phyloP scores from a whole-genome alignment of 2,888 invertebrate genomes.

The Mesochorus sp. region DNA sequence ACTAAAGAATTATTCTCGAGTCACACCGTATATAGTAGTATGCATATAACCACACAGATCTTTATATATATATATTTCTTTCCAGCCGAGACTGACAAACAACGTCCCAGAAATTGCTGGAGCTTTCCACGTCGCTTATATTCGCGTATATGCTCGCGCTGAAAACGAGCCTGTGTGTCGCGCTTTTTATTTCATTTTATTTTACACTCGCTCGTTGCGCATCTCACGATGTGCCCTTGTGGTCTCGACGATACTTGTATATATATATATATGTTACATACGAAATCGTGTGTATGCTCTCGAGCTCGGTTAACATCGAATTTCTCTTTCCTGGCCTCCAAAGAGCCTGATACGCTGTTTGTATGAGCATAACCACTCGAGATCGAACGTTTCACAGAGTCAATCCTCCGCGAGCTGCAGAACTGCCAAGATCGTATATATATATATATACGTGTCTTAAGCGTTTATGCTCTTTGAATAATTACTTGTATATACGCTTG shows the following conservation, averaged over 20 bases:
- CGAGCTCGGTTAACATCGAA: slow-evolving; percentile 45
- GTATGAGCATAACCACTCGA: slow-evolving; percentile 26
- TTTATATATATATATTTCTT: slow-evolving; percentile 1
- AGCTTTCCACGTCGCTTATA: slow-evolving; percentile 39
- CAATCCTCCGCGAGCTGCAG: background rate
- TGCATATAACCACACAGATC: slow-evolving; percentile 8
- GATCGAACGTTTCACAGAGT: slow-evolving; percentile 42
- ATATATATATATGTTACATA: background rate
- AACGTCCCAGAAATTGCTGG: slow-evolving; percentile 37
- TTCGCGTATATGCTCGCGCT: slow-evolving; percentile 26
- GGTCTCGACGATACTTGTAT: slow-evolving; percentile 10
- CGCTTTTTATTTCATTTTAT: background rate
- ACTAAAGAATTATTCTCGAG: slow-evolving; percentile 45
- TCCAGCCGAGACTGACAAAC: slow-evolving; percentile 37
- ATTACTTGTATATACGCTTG: background rate
- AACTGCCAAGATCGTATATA: background rate
- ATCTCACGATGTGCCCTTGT: slow-evolving; percentile 50
- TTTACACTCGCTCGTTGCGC: slow-evolving; percentile 47
- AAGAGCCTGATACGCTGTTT: slow-evolving; percentile 9
- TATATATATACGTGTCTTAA: background rate
- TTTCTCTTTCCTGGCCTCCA: slow-evolving; percentile 55
- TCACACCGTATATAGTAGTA: slow-evolving; percentile 40
- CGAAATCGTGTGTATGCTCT: slow-evolving; percentile 11
- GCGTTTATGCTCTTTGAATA: background rate
- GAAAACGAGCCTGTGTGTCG: slow-evolving; percentile 12